Conservation (phyloP, 1,140 invertebrate species). For the Grapholita molesta region DNA sequence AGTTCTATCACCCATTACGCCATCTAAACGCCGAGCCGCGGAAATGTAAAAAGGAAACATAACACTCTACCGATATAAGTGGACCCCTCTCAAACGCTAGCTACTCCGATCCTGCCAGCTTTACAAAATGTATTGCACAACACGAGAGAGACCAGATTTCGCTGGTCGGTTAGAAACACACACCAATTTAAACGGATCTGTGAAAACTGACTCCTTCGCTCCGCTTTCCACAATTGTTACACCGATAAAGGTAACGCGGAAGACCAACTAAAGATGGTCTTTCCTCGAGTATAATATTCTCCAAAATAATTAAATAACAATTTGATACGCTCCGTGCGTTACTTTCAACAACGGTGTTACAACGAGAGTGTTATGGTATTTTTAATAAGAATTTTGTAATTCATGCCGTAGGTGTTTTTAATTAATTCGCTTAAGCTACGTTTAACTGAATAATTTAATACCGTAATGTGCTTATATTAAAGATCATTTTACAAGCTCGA, state of each 20-base stretch:
- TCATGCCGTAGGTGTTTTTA: neutral
- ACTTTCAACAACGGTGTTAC: slow-evolving; percentile 1
- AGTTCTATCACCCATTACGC: slow-evolving; percentile 13
- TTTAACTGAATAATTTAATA: neutral
- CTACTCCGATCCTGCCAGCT: neutral
- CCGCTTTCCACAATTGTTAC: neutral
- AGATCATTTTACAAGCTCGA: no score
- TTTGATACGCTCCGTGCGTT: slow-evolving; percentile 10
- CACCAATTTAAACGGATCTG: neutral
- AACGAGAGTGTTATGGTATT: neutral
- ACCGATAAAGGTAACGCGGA: neutral
- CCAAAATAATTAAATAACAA: slow-evolving; percentile 15
- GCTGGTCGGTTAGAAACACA: neutral
- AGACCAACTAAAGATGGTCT: neutral
- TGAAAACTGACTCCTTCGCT: neutral
- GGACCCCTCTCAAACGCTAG: neutral
- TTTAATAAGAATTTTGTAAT: slow-evolving; percentile 14
- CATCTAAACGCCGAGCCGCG: slow-evolving; percentile 13
- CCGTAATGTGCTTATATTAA: no score
- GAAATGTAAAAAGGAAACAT: slow-evolving; percentile 14
- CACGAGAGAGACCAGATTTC: neutral
- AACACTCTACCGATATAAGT: neutral
- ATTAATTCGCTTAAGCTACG: neutral
- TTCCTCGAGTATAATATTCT: neutral
- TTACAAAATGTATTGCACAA: neutral